These are phyloP conservation scores for Lasioglossum calceatum DNA, from an alignment of 2,888 invertebrate species.

Conservation along the genomic window DNA sequence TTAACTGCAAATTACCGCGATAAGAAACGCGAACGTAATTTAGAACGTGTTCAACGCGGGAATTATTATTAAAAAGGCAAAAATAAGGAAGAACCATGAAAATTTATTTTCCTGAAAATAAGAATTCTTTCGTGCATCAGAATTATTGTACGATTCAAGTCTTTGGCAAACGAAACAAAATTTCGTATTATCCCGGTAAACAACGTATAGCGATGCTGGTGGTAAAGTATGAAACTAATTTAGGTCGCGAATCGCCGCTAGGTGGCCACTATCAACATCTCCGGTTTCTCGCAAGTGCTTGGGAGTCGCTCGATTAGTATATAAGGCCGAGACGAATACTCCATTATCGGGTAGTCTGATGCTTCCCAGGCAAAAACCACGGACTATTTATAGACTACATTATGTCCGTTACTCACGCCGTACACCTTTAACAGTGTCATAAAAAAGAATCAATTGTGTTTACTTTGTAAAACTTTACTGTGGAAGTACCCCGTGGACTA, in stretches of 20 bases:
- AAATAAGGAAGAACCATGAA: background rate
- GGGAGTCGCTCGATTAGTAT: constrained; percentile 62
- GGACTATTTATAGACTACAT: constrained; percentile 72
- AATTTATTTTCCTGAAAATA: background rate
- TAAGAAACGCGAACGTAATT: background rate
- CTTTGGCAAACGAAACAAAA: background rate
- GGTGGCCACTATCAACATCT: background rate
- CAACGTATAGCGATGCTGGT: background rate
- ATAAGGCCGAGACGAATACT: constrained; percentile 63
- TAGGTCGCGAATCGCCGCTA: background rate
- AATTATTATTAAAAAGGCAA: background rate
- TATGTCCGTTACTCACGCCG: constrained; percentile 68
- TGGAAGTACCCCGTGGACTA: constrained; percentile 75
- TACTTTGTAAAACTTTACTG: constrained; percentile 74
- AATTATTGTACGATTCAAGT: background rate
- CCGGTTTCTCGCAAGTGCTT: constrained; percentile 67
- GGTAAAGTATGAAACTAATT: background rate
- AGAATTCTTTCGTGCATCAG: background rate
- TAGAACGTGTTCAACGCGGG: background rate
- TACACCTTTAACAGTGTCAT: constrained; percentile 66
- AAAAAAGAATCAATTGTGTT: constrained; percentile 63
- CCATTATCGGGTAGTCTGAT: constrained; percentile 75
- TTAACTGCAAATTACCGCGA: background rate
- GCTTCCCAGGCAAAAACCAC: constrained; percentile 77
- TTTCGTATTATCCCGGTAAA: constrained; percentile 27